Percentiles rank a stretch among this genome's conserved stretches.
Conservation (phyloP, 2,113 vertebrate genomes). For the Trematomus loennbergii region DNA sequence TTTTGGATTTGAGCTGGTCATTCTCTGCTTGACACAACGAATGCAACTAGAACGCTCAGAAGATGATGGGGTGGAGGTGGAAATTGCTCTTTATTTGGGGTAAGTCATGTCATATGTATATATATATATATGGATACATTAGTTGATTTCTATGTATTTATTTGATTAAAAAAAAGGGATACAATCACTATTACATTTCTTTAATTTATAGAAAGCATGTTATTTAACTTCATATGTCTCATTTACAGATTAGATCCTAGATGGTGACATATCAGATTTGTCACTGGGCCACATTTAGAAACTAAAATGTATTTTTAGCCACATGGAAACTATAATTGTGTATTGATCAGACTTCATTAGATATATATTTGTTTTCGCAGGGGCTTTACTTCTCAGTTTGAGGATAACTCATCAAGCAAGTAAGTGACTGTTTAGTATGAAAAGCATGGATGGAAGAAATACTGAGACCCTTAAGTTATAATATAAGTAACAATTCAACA, state of each 20-base stretch:
- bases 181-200: too few relatives aligned
- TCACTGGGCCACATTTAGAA: neutral
- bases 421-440: constrained; percentile 5
- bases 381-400: neutral
- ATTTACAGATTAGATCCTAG: neutral
- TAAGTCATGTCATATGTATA: neutral
- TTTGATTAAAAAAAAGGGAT: neutral
- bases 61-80: too few relatives aligned
- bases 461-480: neutral
- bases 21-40: too few relatives aligned
- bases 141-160: neutral
- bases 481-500: too few relatives aligned
- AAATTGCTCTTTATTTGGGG: neutral
- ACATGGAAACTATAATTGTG: neutral
- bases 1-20: too few relatives aligned
- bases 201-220: too few relatives aligned
- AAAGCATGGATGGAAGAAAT: neutral
- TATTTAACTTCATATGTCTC: neutral
- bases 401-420: constrained; percentile 22
- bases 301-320: neutral
- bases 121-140: neutral
- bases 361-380: constrained; percentile 8
- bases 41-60: too few relatives aligned
- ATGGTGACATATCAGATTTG: neutral
- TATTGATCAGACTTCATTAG: neutral